These are phyloP conservation scores for Myanophis thanlyinensis DNA, from an alignment of 2,113 vertebrate species.

Conservation along the genomic window DNA sequence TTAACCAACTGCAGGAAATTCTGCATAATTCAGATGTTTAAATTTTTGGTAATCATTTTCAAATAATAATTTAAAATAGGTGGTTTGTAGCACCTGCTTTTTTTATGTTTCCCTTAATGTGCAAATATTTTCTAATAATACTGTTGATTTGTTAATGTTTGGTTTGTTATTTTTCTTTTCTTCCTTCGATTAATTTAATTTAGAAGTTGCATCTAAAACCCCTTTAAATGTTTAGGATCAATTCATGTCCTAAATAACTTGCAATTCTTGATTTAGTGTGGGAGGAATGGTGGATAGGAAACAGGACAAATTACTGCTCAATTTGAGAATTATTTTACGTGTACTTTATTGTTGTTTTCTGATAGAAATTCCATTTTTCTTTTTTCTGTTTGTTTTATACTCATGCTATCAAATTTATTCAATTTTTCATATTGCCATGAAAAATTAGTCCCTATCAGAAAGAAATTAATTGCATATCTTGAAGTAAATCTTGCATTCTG, in stretches of 20 bases:
- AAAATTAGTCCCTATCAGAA: not conserved
- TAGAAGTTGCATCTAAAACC: constrained; percentile 31
- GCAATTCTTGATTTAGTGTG: constrained; percentile 55
- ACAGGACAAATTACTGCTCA: constrained; percentile 62
- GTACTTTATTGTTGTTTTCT: constrained; percentile 41
- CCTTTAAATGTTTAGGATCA: constrained; percentile 57
- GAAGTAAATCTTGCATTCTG: constrained; percentile 28
- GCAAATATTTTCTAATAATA: constrained; percentile 18
- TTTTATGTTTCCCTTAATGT: constrained; percentile 23
- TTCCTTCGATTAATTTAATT: constrained; percentile 36
- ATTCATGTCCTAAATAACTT: constrained; percentile 60
- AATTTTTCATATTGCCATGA: constrained; percentile 26
- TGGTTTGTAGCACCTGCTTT: constrained; percentile 47
- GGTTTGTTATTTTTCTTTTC: constrained; percentile 59
- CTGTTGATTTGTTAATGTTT: constrained; percentile 42
- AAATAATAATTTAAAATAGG: constrained; percentile 44
- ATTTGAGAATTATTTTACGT: constrained; percentile 62
- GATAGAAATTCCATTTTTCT: constrained; percentile 46
- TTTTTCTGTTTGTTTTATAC: constrained; percentile 38
- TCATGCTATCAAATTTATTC: constrained; percentile 45
- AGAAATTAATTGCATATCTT: constrained; percentile 23
- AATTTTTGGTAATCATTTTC: constrained; percentile 36
- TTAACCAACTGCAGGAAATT: not conserved
- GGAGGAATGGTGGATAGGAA: constrained; percentile 31
- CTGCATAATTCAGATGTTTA: not conserved